These are phyloP conservation scores for Oasisia sp. DNA, from an alignment of 2,888 invertebrate species.

Conservation along the genomic window DNA sequence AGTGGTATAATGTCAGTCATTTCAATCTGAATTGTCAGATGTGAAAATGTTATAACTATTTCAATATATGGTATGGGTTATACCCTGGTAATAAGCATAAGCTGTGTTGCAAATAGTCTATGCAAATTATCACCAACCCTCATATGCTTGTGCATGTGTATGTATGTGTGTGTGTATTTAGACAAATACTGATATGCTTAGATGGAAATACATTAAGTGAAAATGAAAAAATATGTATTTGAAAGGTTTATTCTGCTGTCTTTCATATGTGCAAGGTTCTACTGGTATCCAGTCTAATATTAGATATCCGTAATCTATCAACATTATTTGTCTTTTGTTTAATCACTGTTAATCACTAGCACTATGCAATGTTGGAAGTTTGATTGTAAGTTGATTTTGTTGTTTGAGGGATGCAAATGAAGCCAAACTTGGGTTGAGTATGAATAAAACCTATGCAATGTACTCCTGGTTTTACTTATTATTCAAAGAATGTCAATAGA, in stretches of 20 bases:
- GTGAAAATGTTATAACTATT: background rate
- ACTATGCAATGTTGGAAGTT: background rate
- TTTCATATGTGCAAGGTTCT: background rate
- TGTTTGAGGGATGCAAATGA: conserved; percentile 1
- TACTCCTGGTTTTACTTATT: background rate
- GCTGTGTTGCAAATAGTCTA: background rate
- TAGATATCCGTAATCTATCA: background rate
- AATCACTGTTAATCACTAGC: background rate
- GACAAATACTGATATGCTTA: background rate
- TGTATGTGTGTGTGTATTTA: background rate
- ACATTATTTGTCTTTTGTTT: background rate
- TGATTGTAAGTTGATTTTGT: conserved; percentile 11
- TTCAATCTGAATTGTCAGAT: background rate
- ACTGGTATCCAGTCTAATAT: conserved; percentile 10
- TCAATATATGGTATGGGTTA: background rate
- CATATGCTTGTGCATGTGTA: background rate
- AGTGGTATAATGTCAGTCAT: background rate
- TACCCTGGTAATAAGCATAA: background rate
- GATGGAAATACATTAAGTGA: background rate
- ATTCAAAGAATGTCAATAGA: background rate
- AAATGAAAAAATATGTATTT: background rate
- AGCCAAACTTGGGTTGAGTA: background rate
- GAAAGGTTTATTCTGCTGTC: background rate
- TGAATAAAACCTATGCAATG: conserved; percentile 3
- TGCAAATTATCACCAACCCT: background rate